Percentiles rank a stretch among this genome's conserved stretches.
Conservation (phyloP, 53 echinoderm and acorn worm genomes). For the Holothuria scabra region DNA sequence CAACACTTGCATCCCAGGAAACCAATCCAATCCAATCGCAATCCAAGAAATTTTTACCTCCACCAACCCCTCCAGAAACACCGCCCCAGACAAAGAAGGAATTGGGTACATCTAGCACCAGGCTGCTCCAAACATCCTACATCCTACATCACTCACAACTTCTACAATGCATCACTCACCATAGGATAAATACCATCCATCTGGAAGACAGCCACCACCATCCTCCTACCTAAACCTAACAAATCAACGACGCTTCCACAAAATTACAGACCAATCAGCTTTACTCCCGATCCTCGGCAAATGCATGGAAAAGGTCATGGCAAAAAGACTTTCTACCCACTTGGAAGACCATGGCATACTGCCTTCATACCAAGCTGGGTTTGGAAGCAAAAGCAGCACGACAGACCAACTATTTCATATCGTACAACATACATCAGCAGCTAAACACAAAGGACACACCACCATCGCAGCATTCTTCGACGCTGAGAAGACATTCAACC, state of each 20-base stretch:
- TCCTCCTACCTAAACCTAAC: not conserved
- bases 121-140: too few species aligned
- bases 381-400: not conserved
- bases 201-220: not conserved
- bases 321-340: not conserved
- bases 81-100: too few species aligned
- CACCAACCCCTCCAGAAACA: too few species aligned
- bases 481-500: too few species aligned
- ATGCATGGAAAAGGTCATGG: not conserved
- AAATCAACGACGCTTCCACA: too few species aligned
- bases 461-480: not conserved
- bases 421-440: not conserved
- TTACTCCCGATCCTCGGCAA: not conserved
- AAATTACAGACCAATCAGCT: not conserved
- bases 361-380: not conserved
- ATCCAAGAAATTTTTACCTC: too few species aligned
- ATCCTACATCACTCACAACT: too few species aligned
- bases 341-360: not conserved
- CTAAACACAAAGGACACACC: not conserved
- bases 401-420: not conserved
- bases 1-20: too few species aligned
- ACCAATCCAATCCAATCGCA: too few species aligned
- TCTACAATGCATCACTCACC: too few species aligned
- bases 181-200: not conserved
- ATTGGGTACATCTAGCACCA: too few species aligned